A percentile compares a stretch with the other conserved stretches of the same genome.
phyloP scores from a whole-genome alignment of 2,888 invertebrate species.

The Marasmarcha lunaedactyla region DNA sequence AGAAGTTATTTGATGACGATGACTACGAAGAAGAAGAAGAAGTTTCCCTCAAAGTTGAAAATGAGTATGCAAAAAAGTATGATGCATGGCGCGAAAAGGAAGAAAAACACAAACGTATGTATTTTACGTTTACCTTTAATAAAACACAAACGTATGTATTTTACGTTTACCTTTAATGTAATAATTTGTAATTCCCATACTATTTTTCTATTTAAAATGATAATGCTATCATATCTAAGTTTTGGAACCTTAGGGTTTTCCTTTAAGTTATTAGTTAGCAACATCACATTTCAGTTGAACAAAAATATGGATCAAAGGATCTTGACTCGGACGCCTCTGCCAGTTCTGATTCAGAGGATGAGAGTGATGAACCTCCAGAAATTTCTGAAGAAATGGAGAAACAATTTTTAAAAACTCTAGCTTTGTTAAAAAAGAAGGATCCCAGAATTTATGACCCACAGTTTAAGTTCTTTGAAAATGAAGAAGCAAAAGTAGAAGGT shows the following conservation, averaged over 20 bases:
- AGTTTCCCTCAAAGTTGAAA: slow-evolving; percentile 75
- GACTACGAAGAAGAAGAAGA: slow-evolving; percentile 67
- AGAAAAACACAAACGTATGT: slow-evolving; percentile 83
- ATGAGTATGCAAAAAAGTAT: slow-evolving; percentile 86
- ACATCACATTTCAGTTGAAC: slow-evolving; percentile 78
- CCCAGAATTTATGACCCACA: slow-evolving; percentile 88
- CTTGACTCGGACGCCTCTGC: slow-evolving; percentile 47
- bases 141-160: background rate
- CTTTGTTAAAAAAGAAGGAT: slow-evolving; percentile 88
- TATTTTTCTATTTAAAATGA: too few relatives aligned
- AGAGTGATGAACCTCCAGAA: slow-evolving; percentile 71
- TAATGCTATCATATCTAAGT: too few relatives aligned
- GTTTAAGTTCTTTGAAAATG: slow-evolving; percentile 75
- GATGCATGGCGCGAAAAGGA: slow-evolving; percentile 88
- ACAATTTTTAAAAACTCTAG: slow-evolving; percentile 88
- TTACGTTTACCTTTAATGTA: too few relatives aligned
- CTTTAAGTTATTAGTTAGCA: too few relatives aligned
- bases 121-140: slow-evolving; percentile 7
- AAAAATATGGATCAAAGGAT: slow-evolving; percentile 76
- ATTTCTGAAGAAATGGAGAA: slow-evolving; percentile 78
- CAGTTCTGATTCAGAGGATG: slow-evolving; percentile 73
- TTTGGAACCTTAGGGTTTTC: too few relatives aligned
- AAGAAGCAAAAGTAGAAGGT: slow-evolving; percentile 49
- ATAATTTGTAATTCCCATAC: too few relatives aligned
- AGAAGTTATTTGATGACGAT: slow-evolving; percentile 63